phyloP scores from a whole-genome alignment of 2,797 vertebrate species.

The Chaetodon trifasciatus region DNA sequence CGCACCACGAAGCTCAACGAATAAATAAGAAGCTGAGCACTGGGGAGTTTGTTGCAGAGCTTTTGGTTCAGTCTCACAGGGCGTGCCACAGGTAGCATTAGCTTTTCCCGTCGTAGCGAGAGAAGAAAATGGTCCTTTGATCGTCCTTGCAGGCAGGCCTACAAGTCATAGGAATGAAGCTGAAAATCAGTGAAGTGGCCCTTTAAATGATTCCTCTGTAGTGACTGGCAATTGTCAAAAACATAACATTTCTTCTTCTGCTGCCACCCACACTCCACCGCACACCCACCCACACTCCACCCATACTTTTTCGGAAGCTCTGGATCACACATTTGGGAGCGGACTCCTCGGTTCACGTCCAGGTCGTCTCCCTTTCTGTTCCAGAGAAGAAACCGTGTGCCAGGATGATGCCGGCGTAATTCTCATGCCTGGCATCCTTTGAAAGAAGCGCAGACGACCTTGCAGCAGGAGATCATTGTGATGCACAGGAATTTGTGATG shows the following conservation, averaged over 20 bases:
- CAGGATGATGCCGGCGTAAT: background rate
- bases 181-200: background rate
- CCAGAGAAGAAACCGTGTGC: background rate
- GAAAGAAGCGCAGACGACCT: background rate
- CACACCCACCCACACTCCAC: background rate
- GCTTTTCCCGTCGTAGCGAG: too few species aligned
- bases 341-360: background rate
- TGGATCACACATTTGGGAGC: background rate
- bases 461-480: background rate
- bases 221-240: background rate
- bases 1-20: too few species aligned
- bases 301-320: background rate
- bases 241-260: background rate
- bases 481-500: background rate
- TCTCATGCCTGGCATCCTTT: background rate
- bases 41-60: too few species aligned
- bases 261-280: background rate
- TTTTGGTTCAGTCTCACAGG: too few species aligned
- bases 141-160: background rate
- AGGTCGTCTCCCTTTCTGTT: background rate
- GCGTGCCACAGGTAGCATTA: too few species aligned
- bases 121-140: too few species aligned
- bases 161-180: background rate
- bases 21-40: too few species aligned
- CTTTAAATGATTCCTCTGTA: background rate